These are phyloP conservation scores for Siniperca obscura DNA, from an alignment of 2,797 vertebrate species.

Conservation along the genomic window DNA sequence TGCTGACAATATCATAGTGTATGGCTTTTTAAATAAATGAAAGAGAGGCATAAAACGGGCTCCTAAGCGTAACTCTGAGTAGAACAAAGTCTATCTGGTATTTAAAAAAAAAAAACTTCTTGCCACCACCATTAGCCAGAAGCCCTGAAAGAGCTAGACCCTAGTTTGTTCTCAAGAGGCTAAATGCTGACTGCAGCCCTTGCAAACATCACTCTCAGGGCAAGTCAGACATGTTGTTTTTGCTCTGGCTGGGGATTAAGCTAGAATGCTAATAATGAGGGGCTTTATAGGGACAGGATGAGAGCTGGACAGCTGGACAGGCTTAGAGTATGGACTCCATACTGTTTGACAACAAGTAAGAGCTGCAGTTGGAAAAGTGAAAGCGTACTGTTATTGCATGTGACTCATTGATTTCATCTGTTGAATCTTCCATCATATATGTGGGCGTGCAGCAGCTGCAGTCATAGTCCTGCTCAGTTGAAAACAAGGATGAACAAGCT, in stretches of 20 bases:
- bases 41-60: constrained; percentile 8
- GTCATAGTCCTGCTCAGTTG: constrained; percentile 62
- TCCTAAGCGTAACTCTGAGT: constrained; percentile 13
- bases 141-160: constrained; percentile 29
- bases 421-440: constrained; percentile 72
- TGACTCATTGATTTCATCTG: constrained; percentile 79
- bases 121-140: constrained; percentile 8
- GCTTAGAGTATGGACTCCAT: constrained; percentile 75
- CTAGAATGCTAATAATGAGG: constrained; percentile 76
- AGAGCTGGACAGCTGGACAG: constrained; percentile 71
- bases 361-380: constrained; percentile 47
- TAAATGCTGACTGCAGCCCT: constrained; percentile 58
- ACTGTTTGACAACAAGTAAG: constrained; percentile 74
- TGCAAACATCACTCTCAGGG: constrained; percentile 55
- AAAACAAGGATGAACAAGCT: constrained; percentile 63
- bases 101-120: constrained; percentile 6
- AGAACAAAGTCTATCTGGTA: constrained; percentile 15
- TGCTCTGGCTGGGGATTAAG: constrained; percentile 74
- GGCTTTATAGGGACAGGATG: constrained; percentile 71
- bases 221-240: constrained; percentile 77
- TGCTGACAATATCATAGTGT: constrained; percentile 15
- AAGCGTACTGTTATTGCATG: constrained; percentile 56
- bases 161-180: constrained; percentile 48
- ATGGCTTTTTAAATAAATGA: constrained; percentile 11
- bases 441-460: constrained; percentile 77